Evolutionary conservation across 2,888 invertebrate genomes (phyloP).

Genomic region (Nycteola revayana): DNA sequence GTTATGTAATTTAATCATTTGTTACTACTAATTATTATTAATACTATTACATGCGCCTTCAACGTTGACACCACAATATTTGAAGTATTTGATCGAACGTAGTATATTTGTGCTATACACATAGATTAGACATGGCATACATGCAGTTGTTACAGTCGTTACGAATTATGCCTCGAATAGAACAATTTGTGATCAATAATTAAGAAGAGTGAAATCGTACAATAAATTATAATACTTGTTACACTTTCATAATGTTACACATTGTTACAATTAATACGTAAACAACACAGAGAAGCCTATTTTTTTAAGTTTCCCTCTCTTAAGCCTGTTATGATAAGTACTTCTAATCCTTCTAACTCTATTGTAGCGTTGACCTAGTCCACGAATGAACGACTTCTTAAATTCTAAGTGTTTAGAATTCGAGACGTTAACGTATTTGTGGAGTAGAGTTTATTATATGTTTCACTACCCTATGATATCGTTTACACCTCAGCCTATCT

Average conservation of each 20-base stretch:
- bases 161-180: slow-evolving; percentile 57
- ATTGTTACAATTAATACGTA: slow-evolving; percentile 70
- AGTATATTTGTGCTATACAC: slow-evolving; percentile 40
- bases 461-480: slow-evolving; percentile 32
- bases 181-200: slow-evolving; percentile 69
- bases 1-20: slow-evolving; percentile 41
- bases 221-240: slow-evolving; percentile 71
- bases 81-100: slow-evolving; percentile 39
- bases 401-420: too few relatives aligned
- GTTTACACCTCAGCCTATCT: slow-evolving; percentile 35
- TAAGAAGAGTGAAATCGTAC: slow-evolving; percentile 76
- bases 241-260: slow-evolving; percentile 74
- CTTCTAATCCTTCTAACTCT: slow-evolving; percentile 33
- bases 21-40: too few relatives aligned
- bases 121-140: slow-evolving; percentile 46
- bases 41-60: slow-evolving; percentile 46
- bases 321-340: slow-evolving; percentile 49
- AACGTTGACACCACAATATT: slow-evolving; percentile 46
- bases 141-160: slow-evolving; percentile 54
- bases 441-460: slow-evolving; percentile 32
- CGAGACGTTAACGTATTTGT: too few relatives aligned
- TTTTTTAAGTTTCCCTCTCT: slow-evolving; percentile 69
- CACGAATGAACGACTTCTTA: too few relatives aligned
- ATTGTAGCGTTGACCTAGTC: too few relatives aligned
- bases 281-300: slow-evolving; percentile 62